phyloP scores from a whole-genome alignment of 1,140 invertebrate species.

The Hycleus phaleratus region DNA sequence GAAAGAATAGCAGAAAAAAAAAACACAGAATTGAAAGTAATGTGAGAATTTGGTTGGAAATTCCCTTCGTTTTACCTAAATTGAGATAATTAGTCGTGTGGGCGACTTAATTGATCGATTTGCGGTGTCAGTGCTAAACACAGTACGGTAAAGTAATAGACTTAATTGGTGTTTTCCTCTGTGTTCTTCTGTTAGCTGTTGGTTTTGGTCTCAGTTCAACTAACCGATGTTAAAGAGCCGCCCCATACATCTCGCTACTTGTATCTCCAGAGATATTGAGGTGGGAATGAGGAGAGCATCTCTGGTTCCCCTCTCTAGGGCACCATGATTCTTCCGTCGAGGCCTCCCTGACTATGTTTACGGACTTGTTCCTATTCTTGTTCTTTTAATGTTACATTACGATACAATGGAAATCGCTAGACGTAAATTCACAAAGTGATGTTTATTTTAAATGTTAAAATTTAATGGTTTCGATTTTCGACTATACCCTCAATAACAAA shows the following conservation, averaged over 20 bases:
- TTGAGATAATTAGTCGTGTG: background rate
- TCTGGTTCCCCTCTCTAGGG: slow-evolving; percentile 33
- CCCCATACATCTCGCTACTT: slow-evolving; percentile 32
- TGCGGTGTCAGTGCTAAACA: too few species aligned
- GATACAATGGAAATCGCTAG: slow-evolving; percentile 27
- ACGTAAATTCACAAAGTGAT: slow-evolving; percentile 21
- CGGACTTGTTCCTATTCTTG: slow-evolving; percentile 31
- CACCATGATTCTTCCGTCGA: slow-evolving; percentile 35
- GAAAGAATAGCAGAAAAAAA: too few species aligned
- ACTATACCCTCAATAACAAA: background rate
- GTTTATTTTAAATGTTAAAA: slow-evolving; percentile 29
- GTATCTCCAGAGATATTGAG: slow-evolving; percentile 31
- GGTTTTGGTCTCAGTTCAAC: slow-evolving; percentile 16
- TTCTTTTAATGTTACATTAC: slow-evolving; percentile 35
- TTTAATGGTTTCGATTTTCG: slow-evolving; percentile 13
- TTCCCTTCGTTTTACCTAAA: too few species aligned
- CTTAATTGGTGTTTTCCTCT: slow-evolving; percentile 33
- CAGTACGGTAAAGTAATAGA: slow-evolving; percentile 20
- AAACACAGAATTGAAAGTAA: too few species aligned
- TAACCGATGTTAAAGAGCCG: slow-evolving; percentile 37
- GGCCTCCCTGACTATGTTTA: slow-evolving; percentile 31
- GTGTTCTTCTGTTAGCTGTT: slow-evolving; percentile 7
- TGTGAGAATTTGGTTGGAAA: too few species aligned
- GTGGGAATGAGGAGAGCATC: slow-evolving; percentile 30
- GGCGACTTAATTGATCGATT: slow-evolving; percentile 10